Base-by-base conservation (phyloP, 2,888 invertebrate genomes). In the Fragum sueziense region DNA sequence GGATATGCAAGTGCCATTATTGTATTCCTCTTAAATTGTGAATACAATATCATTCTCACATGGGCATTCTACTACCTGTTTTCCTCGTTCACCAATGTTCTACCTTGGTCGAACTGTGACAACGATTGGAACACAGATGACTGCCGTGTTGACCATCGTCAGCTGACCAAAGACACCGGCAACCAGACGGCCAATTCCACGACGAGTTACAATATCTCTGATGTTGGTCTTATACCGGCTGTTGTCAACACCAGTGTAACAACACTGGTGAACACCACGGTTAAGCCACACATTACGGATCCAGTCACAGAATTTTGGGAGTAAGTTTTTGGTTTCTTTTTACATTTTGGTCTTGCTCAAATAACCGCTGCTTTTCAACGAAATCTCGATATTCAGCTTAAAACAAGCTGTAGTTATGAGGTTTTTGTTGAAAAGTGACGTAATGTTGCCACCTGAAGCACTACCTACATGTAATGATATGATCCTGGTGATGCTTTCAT, bases 31-130 rank as follows among this genome's bases (percentile, higher is more conserved):
- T 85, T 91, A 33, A 91, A 91, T 83, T 91, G 90, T 74, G 89
- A 91, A 78, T 92, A 91, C 89, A 97, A 97, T 93, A 96, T 97
- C 72, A 96, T 97, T 88, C 96, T 97, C 88, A 96, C 95, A 34
- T 97, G 97, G 97, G 95, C 96, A 0, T 94, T 97, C 82, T 96
- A 96, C 94, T 97, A 96, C 94, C 94, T 97, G 85, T 95, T 96
- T 85, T 95, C 96, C 22, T 96, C 96, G 69, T 93, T 94, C 87
- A 91, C 92, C 20, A 95, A 95, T 17, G 95, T 69, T 87, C 94
- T 97, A 37, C 97, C 97, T 0, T 97, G 97, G 97, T 94, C 96
- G 75, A 95, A 96, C 89, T 97, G 97, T 90, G 95, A 96, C 92
- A 96, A 97, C 93, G 94, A 95, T 0, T 97, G 96, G 96, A 97